Base-by-base conservation (phyloP, 2,113 vertebrate genomes). In the Maccullochella peelii region DNA sequence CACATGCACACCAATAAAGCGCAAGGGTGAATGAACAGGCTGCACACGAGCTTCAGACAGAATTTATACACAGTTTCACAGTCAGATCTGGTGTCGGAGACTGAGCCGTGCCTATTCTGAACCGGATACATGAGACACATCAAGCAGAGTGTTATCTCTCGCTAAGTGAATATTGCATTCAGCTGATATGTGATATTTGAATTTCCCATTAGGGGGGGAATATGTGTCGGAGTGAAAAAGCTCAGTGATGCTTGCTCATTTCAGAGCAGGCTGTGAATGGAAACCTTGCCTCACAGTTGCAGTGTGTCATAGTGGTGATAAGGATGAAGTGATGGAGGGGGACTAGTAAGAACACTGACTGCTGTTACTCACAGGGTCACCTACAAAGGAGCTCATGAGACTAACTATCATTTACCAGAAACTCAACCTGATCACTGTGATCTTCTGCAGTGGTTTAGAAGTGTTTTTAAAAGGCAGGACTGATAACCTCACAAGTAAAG, bases 91-190 rank as follows among this genome's bases (percentile, higher is more conserved):
- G 77, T 85, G 86, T 86, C 83, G 77, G 77, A 88, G 86, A 62
- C 77, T n/a, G 71, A 89, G 83, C 81, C 57, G 73, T 44, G 80
- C 79, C 88, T 73, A 54, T 87, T 86, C 84, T 81, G 61, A 87
- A 87, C 79, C 33, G 57, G 89, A 92, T 86, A 91, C 89, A 89
- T 72, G 85, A 91, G 89, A 91, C 89, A 86, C 85, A 88, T 91
- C 88, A 71, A 61, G 77, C 79, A 62, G 69, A 84, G 88, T 77
- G 90, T 93, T 94, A 94, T 94, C 93, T 88, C 79, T 57, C 21
- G 16, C 92, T 91, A 92, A 93, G 93, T 92, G 93, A 94, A 92
- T 92, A 93, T 92, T 94, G 90, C 91, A 89, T 93, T 92, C 87
- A 77, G 90, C 93, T 93, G 94, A 92, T 94, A 90, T 88, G 92